Conservation (phyloP, 2,888 invertebrate genomes). For the Prosapia bicincta region DNA sequence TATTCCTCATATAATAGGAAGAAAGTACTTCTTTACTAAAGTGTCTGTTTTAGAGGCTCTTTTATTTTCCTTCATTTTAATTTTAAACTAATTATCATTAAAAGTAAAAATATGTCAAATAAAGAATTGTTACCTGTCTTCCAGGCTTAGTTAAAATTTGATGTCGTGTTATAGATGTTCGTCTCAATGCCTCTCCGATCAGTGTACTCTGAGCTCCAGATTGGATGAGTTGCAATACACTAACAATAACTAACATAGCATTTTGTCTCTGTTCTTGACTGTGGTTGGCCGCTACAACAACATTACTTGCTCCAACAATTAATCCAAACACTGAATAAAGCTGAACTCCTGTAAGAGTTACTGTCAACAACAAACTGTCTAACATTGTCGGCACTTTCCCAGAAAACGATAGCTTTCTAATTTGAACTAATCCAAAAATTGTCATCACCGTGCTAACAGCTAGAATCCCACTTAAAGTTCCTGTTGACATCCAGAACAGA, state of each 20-base stretch:
- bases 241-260: constrained; percentile 48
- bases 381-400: constrained; percentile 46
- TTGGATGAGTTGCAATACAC: constrained; percentile 49
- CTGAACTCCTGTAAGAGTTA: constrained; percentile 49
- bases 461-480: constrained; percentile 49
- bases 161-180: constrained; percentile 49
- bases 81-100: too few species aligned
- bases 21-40: too few species aligned
- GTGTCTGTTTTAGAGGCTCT: too few species aligned
- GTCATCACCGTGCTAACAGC: constrained; percentile 47
- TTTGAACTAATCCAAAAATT: constrained; percentile 48
- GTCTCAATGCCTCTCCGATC: constrained; percentile 49
- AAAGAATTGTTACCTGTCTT: constrained; percentile 51
- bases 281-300: constrained; percentile 39
- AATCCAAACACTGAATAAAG: constrained; percentile 50
- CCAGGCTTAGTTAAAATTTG: constrained; percentile 54
- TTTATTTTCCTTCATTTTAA: too few species aligned
- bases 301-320: constrained; percentile 48
- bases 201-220: constrained; percentile 49
- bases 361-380: constrained; percentile 48
- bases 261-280: constrained; percentile 42
- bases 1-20: too few species aligned
- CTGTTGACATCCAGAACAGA: constrained; percentile 51
- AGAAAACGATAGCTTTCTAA: constrained; percentile 49
- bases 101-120: too few species aligned